Base-by-base conservation (phyloP, 2,888 invertebrate genomes). In the Sussaba pulchella region DNA sequence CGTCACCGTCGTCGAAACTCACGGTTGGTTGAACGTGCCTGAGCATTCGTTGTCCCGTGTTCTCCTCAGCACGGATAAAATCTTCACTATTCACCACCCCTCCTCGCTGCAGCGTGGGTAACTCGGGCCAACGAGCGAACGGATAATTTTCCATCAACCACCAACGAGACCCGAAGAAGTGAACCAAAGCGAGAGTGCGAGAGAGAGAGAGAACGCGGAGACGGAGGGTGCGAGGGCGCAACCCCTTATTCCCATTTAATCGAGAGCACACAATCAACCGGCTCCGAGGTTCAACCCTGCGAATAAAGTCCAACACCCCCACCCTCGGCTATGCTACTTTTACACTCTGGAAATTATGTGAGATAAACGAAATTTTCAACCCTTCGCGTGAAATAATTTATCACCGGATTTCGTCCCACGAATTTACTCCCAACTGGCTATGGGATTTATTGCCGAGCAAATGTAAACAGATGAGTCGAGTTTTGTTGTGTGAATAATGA, bases 1-100 rank as follows among this genome's bases (percentile, higher is more conserved):
- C 45, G 57, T 78, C 72, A 47, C 45, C 69, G 73, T 45, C 50
- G 70, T 63, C 82, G 85, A 84, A 85, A 85, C 81, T 83, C 59
- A 69, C 79, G 79, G 89, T 90, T 89, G 87, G 89, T 85, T 83
- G 90, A 89, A 90, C 90, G 90, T 90, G 90, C 89, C 88, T 75
- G 82, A 85, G 90, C 90, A 90, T 90, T 89, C 87, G 85, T 87
- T 87, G 86, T 82, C 83, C 14, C 43, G 14, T 64, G 31, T 50
- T 64, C 88, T 87, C 86, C 84, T 86, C 87, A 85, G 73, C 74
- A 45, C 73, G 85, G 89, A 89, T 89, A 87, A 90, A 89, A 90
- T 89, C 89, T 86, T 85, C 63, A 82, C 84, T 86, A 86, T 84
- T 87, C 61, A 21, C 87, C 76, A 73, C 64, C 70, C 52, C 64